Evolutionary conservation across 2,113 vertebrate genomes (phyloP).

Genomic region (Mormoops blainvillei): DNA sequence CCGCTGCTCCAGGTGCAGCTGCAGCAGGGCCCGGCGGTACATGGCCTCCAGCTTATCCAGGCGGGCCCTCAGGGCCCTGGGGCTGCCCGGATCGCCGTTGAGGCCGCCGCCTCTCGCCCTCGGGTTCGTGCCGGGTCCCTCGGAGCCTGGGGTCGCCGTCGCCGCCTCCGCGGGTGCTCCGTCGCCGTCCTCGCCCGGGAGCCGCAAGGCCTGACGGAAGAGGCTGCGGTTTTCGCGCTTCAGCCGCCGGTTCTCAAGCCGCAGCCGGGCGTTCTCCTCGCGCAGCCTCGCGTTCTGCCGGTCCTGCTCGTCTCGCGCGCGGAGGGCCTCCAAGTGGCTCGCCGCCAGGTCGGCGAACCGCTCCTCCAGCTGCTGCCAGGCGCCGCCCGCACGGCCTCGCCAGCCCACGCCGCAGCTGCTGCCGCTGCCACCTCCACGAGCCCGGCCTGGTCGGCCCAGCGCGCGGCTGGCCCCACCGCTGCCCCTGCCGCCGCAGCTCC

Average conservation of each 20-base stretch:
- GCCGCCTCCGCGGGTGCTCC: not conserved
- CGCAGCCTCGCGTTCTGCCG: conserved; percentile 82
- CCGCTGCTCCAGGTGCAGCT: conserved; percentile 65
- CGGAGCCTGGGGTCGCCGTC: not conserved
- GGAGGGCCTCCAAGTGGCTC: conserved; percentile 85
- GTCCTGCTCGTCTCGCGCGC: conserved; percentile 87
- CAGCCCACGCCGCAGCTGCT: conserved; percentile 26
- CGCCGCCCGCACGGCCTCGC: conserved; percentile 68
- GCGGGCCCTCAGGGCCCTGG: conserved; percentile 63
- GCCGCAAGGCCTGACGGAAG: conserved; percentile 71
- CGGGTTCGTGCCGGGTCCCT: not conserved
- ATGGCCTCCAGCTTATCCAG: conserved; percentile 70
- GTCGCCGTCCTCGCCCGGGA: conserved; percentile 9
- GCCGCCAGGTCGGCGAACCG: conserved; percentile 85
- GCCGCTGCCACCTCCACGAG: not conserved
- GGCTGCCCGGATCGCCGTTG: conserved; percentile 24
- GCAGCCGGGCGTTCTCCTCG: conserved; percentile 82
- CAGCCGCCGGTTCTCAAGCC: conserved; percentile 83
- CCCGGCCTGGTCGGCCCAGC: conserved; percentile 18
- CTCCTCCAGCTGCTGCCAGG: conserved; percentile 79
- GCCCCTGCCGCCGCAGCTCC: conserved; percentile 12
- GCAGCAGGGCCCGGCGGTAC: conserved; percentile 72
- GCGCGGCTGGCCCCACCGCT: not conserved
- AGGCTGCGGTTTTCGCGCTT: conserved; percentile 83
- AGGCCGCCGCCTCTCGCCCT: not conserved